Percentiles rank a stretch among this genome's conserved stretches.
Conservation (phyloP, 2,888 invertebrate species). For the Coelinius sp. region DNA sequence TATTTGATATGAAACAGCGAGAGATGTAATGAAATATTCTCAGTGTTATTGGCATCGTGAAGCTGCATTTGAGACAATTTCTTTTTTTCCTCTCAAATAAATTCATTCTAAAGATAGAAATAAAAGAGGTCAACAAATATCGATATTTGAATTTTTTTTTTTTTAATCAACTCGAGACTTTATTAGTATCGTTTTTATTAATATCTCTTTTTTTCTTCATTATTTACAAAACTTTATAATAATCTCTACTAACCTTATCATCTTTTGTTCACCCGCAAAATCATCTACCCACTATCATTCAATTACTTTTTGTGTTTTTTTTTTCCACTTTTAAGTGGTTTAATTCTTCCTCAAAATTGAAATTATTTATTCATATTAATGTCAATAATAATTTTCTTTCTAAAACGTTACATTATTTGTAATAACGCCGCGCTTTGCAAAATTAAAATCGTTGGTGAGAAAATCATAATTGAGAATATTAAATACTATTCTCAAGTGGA, state of each 20-base stretch:
- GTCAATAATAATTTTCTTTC: conserved; percentile 34
- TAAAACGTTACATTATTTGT: conserved; percentile 18
- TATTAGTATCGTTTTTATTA: conserved; percentile 69
- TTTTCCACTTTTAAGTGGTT: conserved; percentile 42
- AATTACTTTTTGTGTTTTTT: conserved; percentile 43
- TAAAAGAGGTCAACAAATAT: not conserved
- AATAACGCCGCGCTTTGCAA: not conserved
- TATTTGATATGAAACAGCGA: conserved; percentile 55
- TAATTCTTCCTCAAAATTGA: conserved; percentile 45
- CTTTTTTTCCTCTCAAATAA: not conserved
- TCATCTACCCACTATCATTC: conserved; percentile 60
- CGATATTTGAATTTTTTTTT: not conserved
- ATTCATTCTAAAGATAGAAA: not conserved
- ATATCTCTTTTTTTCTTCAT: conserved; percentile 65
- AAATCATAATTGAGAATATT: conserved; percentile 5
- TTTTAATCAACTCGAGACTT: conserved; percentile 35
- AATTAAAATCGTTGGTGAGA: not conserved
- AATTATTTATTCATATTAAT: conserved; percentile 46
- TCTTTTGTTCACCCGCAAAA: conserved; percentile 58
- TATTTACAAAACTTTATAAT: conserved; percentile 69
- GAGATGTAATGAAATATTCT: conserved; percentile 68
- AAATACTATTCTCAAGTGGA: conserved; percentile 22
- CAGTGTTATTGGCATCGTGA: conserved; percentile 56
- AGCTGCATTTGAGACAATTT: conserved; percentile 28
- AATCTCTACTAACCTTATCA: conserved; percentile 53